Base-by-base conservation (phyloP, 2,113 vertebrate genomes). In the Lagopus leucura region DNA sequence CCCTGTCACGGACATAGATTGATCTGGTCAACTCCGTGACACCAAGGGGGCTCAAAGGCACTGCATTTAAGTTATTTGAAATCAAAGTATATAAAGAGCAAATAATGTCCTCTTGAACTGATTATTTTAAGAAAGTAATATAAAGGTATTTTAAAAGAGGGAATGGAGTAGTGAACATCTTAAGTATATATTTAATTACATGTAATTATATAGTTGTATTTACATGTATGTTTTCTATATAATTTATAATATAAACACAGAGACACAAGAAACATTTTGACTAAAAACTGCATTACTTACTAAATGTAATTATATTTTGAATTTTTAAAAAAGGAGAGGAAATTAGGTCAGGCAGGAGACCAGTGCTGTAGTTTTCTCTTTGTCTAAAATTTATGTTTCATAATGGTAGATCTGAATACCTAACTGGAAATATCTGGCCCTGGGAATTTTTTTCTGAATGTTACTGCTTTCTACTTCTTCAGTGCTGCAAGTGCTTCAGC, bases 331-430 rank as follows among this genome's bases (percentile, higher is more conserved):
- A 40, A 1, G 2, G 11, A 1, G 5, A 52, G 5, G 19, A 8
- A 69, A 34, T 3, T 30, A 42, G 4, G 6, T 11, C n/a, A 65
- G 30, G 1, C 0, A 1, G 36, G 74, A 63, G 3, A 19, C 11
- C 7, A 64, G 1, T 58, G 55, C 14, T 7, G 34, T 1, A 1
- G 2, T 43, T 74, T 74, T 57, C 8, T 12, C 13, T 12, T 10
- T 65, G 18, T 6, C 16, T 43, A 19, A 73, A 67, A n/a, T 1
- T 1, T 24, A 73, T 22, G 10, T 47, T 18, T 27, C 15, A 38
- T 36, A 34, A n/a, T 6, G 11, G 7, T 25, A 43, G 8, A 78
- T 10, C 25, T 32, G 28, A 48, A 5, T 36, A 60, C 27, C 5
- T 66, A 70, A 40, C 5, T 22, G 42, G 34, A 10, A 48, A 48